Percentiles rank a stretch among this genome's conserved stretches.
Evolutionary conservation across 2,797 vertebrate species (phyloP).

Genomic region (Apogon talboti): DNA sequence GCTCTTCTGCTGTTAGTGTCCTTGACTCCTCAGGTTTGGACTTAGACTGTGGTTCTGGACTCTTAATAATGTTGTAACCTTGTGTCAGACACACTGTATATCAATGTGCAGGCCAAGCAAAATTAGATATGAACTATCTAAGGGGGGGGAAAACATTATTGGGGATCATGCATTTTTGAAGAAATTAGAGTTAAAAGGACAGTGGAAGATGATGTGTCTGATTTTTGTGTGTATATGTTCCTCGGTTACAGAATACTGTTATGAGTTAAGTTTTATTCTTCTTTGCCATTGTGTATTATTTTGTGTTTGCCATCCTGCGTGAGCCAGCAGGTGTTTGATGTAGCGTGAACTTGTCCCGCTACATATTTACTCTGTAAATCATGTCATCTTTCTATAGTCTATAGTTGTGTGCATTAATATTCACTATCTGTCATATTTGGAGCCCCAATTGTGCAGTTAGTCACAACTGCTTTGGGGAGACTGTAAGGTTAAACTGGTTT

Average conservation of each 20-base stretch:
- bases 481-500: conserved; percentile 48
- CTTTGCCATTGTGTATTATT: neutral
- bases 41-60: conserved; percentile 18
- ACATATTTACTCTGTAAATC: neutral
- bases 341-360: conserved; percentile 2
- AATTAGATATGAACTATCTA: neutral
- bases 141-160: neutral
- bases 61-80: conserved; percentile 19
- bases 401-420: conserved; percentile 17
- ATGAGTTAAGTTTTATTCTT: conserved; percentile 2
- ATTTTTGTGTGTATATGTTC: neutral
- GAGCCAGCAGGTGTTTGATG: conserved; percentile 10
- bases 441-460: conserved; percentile 24
- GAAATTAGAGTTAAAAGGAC: no score
- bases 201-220: no score
- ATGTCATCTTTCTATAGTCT: neutral
- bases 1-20: neutral
- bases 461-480: conserved; percentile 19
- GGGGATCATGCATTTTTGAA: conserved; percentile 4
- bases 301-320: conserved; percentile 11
- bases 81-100: neutral
- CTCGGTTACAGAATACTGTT: neutral
- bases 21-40: conserved; percentile 1
- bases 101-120: conserved; percentile 6
- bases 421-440: conserved; percentile 45